Base-by-base conservation (phyloP, 1,140 invertebrate genomes). In the Meloidogyne floridensis region DNA sequence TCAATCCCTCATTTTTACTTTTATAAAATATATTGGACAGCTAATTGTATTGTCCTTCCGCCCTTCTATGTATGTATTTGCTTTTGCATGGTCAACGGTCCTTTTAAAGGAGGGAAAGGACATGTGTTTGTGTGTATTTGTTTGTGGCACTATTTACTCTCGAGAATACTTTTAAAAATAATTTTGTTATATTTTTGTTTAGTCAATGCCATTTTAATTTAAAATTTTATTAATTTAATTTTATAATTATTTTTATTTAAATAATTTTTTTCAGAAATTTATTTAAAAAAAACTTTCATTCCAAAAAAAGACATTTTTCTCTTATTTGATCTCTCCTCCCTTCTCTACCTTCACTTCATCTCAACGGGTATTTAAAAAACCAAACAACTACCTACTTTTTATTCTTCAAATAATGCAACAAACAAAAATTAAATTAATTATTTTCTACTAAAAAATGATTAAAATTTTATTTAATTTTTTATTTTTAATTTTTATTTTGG, bases 11-110 rank as follows among this genome's bases (percentile, higher is more conserved):
- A 18, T 42, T 51, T 73, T 15, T 73, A 47, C n/a, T 43, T 15
- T 73, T 43, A 73, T 15, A 73, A 73, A n/a, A 73, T 43, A 53
- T 47, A 73, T 43, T 43, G 47, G 47, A 42, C 6, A 73, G 72
- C 51, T 73, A 73, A 53, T 53, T 73, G 42, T 73, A n/a, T 65
- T 65, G 59, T 65, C 59, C 59, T 65, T 65, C 59, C 59, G 2
- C 59, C 15, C n/a, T n/a, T 65, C 56, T 47, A 47, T 13, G 54
- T 59, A 4, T 59, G 13, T 5, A 47, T 47, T 47, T 47, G 7
- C 47, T 47, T 47, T 65, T 65, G 59, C n/a, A 65, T 65, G 59
- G 59, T 65, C n/a, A 65, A 65, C n/a, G 7, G 59, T 65, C 15
- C 59, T 65, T 65, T 65, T 65, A 65, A 65, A 65, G n/a, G 59